phyloP scores from a whole-genome alignment of 2,113 vertebrate genomes.

The Toxostoma redivivum region DNA sequence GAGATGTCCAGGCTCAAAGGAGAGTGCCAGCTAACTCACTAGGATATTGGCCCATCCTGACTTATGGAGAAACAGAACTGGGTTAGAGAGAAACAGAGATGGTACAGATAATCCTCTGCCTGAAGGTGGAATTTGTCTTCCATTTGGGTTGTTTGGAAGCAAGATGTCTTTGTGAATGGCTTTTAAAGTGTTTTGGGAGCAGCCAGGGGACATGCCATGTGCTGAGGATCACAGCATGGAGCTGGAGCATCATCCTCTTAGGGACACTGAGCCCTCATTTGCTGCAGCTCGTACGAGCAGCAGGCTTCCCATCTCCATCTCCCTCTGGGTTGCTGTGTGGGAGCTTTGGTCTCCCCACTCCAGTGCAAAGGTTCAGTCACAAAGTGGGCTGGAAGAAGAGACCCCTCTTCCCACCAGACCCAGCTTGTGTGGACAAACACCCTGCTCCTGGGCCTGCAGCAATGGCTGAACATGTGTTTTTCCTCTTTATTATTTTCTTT shows the following conservation, averaged over 20 bases:
- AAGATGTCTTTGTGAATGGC: not conserved
- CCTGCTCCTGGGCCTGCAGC: fast-evolving
- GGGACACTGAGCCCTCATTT: not conserved
- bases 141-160: not conserved
- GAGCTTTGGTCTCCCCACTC: fast-evolving
- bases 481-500: not conserved
- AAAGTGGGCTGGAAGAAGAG: not conserved
- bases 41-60: not conserved
- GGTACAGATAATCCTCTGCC: not conserved
- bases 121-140: not conserved
- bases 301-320: not conserved
- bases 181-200: not conserved
- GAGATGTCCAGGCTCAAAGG: not conserved
- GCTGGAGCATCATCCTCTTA: not conserved
- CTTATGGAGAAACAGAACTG: not conserved
- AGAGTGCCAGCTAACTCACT: not conserved
- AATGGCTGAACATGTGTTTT: not conserved
- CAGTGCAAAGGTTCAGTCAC: not conserved
- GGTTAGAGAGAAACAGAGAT: not conserved
- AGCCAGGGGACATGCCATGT: not conserved
- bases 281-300: not conserved
- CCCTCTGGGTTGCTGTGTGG: not conserved
- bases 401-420: not conserved
- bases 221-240: not conserved
- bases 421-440: not conserved